phyloP scores from a whole-genome alignment of 2,113 vertebrate genomes.

The Dromiciops gliroides region DNA sequence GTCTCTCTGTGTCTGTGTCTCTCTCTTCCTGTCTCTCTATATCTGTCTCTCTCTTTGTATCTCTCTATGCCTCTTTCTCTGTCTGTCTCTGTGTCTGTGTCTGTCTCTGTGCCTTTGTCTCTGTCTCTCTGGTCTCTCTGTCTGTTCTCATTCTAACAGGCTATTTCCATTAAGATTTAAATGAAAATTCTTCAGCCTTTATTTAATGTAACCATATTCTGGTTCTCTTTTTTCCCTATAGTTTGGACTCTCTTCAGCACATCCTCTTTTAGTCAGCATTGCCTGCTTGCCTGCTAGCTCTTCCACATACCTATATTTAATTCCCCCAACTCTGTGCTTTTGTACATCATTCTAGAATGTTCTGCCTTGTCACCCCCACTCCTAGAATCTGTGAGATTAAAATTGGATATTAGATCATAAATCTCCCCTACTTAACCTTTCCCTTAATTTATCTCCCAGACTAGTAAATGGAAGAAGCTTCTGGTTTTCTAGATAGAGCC shows the following conservation, averaged over 20 bases:
- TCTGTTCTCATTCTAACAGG: background rate
- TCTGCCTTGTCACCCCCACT: background rate
- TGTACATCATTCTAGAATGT: background rate
- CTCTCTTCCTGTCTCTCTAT: too few species aligned
- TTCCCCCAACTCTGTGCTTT: background rate
- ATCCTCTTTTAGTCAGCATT: background rate
- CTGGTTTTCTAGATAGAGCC: too few species aligned
- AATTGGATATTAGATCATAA: too few species aligned
- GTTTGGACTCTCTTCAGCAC: background rate
- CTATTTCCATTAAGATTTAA: background rate
- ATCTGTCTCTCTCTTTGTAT: too few species aligned
- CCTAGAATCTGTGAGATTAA: too few species aligned
- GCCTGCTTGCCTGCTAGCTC: background rate
- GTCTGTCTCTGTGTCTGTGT: too few species aligned
- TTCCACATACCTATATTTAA: background rate
- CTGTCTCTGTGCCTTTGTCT: too few species aligned
- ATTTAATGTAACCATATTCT: background rate
- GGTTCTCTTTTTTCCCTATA: background rate
- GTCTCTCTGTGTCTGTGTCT: background rate
- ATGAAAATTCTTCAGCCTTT: background rate
- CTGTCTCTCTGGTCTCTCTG: too few species aligned
- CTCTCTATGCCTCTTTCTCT: background rate
- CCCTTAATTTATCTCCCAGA: too few species aligned
- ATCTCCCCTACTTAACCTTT: too few species aligned
- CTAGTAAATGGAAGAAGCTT: too few species aligned